phyloP scores from a whole-genome alignment of 2,888 invertebrate species.

The Lithosia quadra region DNA sequence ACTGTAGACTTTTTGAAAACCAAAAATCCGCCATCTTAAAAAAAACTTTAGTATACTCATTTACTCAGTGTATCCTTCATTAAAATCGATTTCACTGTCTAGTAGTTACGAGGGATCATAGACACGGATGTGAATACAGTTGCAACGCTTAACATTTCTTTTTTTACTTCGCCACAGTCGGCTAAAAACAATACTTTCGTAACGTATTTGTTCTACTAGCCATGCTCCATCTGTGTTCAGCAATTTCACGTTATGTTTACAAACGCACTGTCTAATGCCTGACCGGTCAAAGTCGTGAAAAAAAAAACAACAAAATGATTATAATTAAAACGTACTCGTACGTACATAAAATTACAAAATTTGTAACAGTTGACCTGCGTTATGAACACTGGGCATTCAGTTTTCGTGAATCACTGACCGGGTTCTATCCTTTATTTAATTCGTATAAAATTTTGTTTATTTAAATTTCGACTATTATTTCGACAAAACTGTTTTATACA shows the following conservation, averaged over 20 bases:
- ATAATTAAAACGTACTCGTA: slow-evolving; percentile 8
- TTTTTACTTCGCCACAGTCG: too few species aligned
- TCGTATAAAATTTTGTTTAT: slow-evolving; percentile 4
- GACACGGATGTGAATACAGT: too few species aligned
- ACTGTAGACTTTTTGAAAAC: neutral
- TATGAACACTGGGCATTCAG: slow-evolving; percentile 12
- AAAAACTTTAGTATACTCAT: too few species aligned
- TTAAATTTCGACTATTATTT: slow-evolving; percentile 6
- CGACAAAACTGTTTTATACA: neutral
- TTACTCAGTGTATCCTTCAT: too few species aligned
- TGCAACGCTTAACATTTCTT: too few species aligned
- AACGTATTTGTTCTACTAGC: neutral
- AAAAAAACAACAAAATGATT: neutral
- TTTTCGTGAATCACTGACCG: slow-evolving; percentile 13
- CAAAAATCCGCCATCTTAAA: too few species aligned
- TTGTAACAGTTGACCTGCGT: slow-evolving; percentile 20
- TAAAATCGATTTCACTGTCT: neutral
- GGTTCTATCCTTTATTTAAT: slow-evolving; percentile 12
- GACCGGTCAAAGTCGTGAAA: neutral
- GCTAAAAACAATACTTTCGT: neutral
- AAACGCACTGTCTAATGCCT: neutral
- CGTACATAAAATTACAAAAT: slow-evolving; percentile 13
- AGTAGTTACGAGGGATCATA: too few species aligned
- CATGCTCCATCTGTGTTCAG: neutral
- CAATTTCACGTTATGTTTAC: neutral